Conservation (phyloP, 2,113 vertebrate genomes). For the Ranitomeya variabilis region DNA sequence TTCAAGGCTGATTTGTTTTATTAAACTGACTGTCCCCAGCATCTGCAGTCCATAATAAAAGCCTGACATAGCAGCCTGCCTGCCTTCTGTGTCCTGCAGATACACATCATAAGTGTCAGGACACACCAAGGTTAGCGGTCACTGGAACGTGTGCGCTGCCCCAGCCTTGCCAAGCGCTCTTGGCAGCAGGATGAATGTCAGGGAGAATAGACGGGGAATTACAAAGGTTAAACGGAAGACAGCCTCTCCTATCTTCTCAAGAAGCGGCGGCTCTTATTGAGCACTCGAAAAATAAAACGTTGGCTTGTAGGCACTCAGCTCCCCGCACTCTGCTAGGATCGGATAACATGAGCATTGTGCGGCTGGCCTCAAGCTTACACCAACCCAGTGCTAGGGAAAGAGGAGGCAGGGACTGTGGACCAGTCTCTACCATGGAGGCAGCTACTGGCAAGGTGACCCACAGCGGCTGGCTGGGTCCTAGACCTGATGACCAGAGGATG, state of each 20-base stretch:
- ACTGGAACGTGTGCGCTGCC: constrained; percentile 84
- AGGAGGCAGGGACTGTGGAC: neutral
- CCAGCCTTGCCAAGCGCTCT: constrained; percentile 84
- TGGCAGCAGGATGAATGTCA: constrained; percentile 91
- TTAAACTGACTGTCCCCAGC: constrained; percentile 97
- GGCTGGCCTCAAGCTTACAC: neutral
- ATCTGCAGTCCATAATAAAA: constrained; percentile 91
- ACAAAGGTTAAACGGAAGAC: constrained; percentile 88
- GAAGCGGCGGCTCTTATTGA: constrained; percentile 73
- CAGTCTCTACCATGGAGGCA: neutral
- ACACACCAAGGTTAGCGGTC: constrained; percentile 99
- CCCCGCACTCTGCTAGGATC: constrained; percentile 55
- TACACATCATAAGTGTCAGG: constrained; percentile 99
- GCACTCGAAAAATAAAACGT: constrained; percentile 72
- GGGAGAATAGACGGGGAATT: constrained; percentile 81
- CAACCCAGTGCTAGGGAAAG: neutral
- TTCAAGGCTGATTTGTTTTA: constrained; percentile 99
- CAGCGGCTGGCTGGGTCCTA: neutral
- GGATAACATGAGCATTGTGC: constrained; percentile 27
- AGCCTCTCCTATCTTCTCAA: constrained; percentile 75
- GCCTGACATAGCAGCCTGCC: constrained; percentile 92
- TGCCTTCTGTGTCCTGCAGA: constrained; percentile 98
- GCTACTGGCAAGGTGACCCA: neutral
- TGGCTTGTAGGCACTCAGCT: constrained; percentile 65
- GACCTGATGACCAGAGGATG: neutral